phyloP scores from a whole-genome alignment of 2,797 vertebrate genomes.

The Oreochromis grahami region DNA sequence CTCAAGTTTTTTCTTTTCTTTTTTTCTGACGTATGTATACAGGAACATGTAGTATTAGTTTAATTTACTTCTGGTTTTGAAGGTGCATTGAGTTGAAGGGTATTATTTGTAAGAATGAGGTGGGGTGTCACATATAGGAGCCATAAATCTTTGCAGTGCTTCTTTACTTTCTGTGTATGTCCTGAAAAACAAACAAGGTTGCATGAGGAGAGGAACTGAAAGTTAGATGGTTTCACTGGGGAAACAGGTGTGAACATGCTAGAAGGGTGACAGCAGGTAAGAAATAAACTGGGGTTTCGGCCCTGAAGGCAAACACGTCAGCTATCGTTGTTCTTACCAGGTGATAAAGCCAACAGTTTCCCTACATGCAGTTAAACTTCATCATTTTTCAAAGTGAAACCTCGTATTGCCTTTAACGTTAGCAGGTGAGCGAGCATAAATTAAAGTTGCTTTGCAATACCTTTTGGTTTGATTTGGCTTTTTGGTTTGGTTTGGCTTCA shows the following conservation, averaged over 20 bases:
- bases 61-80: not conserved
- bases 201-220: not conserved
- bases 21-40: not conserved
- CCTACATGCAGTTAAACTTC: not conserved
- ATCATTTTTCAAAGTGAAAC: not conserved
- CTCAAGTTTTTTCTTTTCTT: not conserved
- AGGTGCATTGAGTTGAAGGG: not conserved
- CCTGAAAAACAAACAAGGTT: not conserved
- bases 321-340: not conserved
- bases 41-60: not conserved
- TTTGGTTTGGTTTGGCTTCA: too few relatives aligned
- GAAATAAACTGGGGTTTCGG: not conserved
- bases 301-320: not conserved
- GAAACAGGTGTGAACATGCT: not conserved
- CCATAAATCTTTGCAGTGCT: not conserved
- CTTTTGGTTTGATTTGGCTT: not conserved
- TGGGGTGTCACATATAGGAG: not conserved
- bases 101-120: not conserved
- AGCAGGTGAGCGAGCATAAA: not conserved
- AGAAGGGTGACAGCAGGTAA: not conserved
- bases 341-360: not conserved
- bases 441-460: not conserved
- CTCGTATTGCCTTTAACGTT: not conserved
- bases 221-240: not conserved
- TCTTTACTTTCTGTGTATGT: not conserved